These are phyloP conservation scores for Spondyliosoma cantharus DNA, from an alignment of 2,797 vertebrate genomes.

Conservation along the genomic window DNA sequence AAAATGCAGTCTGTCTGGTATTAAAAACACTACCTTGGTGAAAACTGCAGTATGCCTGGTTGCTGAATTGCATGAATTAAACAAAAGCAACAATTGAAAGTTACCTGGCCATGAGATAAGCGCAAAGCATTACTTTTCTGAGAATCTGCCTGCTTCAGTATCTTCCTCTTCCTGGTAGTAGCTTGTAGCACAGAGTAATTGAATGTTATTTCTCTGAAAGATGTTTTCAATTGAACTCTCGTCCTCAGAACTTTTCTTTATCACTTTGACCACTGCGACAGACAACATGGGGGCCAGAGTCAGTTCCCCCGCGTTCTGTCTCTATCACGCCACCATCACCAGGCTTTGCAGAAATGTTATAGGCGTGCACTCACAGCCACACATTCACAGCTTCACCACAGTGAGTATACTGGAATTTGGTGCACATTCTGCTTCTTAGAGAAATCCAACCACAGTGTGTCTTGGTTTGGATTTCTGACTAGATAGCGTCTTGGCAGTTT, in stretches of 20 bases:
- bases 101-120: neutral
- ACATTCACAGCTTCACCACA: slow-evolving; percentile 59
- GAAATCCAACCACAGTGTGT: slow-evolving; percentile 42
- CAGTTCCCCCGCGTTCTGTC: neutral
- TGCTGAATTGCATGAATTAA: neutral
- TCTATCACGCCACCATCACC: slow-evolving; percentile 26
- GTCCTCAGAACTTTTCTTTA: slow-evolving; percentile 24
- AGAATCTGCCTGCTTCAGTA: slow-evolving; percentile 8
- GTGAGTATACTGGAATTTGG: slow-evolving; percentile 48
- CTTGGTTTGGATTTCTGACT: slow-evolving; percentile 40
- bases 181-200: neutral
- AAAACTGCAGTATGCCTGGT: neutral
- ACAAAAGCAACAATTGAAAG: neutral
- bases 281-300: neutral
- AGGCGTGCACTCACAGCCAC: slow-evolving; percentile 18
- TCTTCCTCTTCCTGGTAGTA: slow-evolving; percentile 37
- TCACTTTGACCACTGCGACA: slow-evolving; percentile 30
- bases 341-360: slow-evolving; percentile 10
- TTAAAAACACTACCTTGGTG: neutral
- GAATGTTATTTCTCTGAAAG: slow-evolving; percentile 51
- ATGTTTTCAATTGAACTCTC: slow-evolving; percentile 31
- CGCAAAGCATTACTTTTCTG: neutral
- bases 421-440: slow-evolving; percentile 42
- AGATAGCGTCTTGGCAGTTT: slow-evolving; percentile 32
- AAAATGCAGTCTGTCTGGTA: neutral